Percentiles rank a stretch among this genome's conserved stretches.
Evolutionary conservation across 2,888 invertebrate species (phyloP).

Genomic region (Cybosia mesomella): DNA sequence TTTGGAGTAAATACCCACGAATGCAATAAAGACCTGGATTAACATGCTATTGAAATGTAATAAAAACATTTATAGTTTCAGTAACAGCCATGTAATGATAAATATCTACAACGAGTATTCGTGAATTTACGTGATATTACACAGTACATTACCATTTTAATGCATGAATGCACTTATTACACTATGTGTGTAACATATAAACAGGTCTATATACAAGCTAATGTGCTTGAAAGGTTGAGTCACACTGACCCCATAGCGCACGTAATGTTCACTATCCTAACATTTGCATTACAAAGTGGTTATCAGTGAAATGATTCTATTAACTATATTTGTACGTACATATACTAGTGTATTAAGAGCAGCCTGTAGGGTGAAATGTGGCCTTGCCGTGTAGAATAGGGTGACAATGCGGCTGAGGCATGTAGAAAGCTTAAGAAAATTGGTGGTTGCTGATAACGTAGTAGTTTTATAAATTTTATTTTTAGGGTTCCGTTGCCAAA

Average conservation of each 20-base stretch:
- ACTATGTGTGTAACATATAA: neutral
- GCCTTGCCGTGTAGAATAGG: neutral
- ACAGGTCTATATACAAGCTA: neutral
- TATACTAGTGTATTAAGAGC: neutral
- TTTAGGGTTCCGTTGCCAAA: too few relatives aligned
- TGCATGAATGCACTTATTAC: neutral
- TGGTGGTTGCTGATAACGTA: too few relatives aligned
- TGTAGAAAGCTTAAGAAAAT: too few relatives aligned
- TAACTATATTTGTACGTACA: conserved; percentile 9
- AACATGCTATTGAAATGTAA: too few relatives aligned
- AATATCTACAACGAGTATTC: neutral
- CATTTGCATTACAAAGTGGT: conserved; percentile 31
- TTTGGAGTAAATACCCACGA: neutral
- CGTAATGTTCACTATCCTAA: conserved; percentile 32
- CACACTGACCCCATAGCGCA: conserved; percentile 33
- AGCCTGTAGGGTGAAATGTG: neutral
- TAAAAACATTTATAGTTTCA: neutral
- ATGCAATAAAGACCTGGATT: too few relatives aligned
- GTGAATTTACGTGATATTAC: neutral
- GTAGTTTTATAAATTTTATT: too few relatives aligned
- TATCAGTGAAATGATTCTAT: conserved; percentile 26
- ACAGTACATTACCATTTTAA: neutral
- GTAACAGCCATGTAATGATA: neutral
- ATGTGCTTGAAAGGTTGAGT: conserved; percentile 36
- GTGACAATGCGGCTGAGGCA: neutral